Percentiles rank a stretch among this genome's conserved stretches.
Evolutionary conservation across 1,140 invertebrate species (phyloP).

Genomic region (Tetramorium simillimum): DNA sequence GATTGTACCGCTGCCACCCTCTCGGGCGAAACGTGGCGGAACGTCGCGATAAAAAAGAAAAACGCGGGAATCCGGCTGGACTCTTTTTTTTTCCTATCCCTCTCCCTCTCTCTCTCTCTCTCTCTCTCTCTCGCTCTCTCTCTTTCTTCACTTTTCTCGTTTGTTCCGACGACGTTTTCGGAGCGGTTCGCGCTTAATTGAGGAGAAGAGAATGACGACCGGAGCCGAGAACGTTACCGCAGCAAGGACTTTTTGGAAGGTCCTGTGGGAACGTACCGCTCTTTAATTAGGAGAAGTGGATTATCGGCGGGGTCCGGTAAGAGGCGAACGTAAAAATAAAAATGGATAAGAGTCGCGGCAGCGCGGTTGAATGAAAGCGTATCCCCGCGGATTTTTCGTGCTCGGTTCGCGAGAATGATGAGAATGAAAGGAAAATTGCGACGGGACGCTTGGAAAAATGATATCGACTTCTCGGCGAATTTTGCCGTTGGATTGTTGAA

Average conservation of each 20-base stretch:
- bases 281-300: constrained; percentile 51
- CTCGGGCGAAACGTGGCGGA: constrained; percentile 11
- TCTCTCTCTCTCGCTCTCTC: neutral
- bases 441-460: constrained; percentile 23
- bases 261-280: neutral
- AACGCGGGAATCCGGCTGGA: constrained; percentile 22
- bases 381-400: neutral
- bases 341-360: constrained; percentile 18
- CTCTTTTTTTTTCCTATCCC: neutral
- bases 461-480: constrained; percentile 10
- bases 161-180: constrained; percentile 28
- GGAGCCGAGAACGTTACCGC: neutral
- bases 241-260: constrained; percentile 16
- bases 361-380: neutral
- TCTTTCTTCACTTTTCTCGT: constrained; percentile 12
- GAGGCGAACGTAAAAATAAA: constrained; percentile 19
- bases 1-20: constrained; percentile 61
- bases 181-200: constrained; percentile 43
- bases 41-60: constrained; percentile 58
- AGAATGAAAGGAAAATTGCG: constrained; percentile 48
- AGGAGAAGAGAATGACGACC: constrained; percentile 19
- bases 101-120: neutral
- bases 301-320: constrained; percentile 32
- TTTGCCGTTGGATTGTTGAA: constrained; percentile 11
- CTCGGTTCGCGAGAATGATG: neutral